These are phyloP conservation scores for Chironex yamaguchii DNA, from an alignment of 30 jellyfish, hydroid and myxozoan genomes.

Conservation along the genomic window DNA sequence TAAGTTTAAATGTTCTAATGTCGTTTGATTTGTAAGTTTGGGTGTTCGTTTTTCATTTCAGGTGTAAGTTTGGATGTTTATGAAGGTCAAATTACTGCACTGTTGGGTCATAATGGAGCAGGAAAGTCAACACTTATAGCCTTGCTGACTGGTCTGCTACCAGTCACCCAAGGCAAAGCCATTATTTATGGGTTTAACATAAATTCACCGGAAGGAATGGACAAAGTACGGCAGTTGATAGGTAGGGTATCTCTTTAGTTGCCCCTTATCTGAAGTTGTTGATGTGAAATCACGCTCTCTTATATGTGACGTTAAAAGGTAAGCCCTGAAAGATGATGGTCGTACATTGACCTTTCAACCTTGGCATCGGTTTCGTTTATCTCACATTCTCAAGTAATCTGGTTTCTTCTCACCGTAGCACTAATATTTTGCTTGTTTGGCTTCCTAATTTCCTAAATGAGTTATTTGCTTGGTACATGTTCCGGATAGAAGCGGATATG, in stretches of 20 bases:
- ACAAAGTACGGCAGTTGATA: constrained; percentile 70
- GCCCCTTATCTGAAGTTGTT: background rate
- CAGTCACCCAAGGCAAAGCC: constrained; percentile 76
- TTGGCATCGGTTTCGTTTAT: too few species aligned
- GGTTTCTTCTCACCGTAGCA: too few species aligned
- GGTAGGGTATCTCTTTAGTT: constrained; percentile 29
- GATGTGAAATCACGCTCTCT: background rate
- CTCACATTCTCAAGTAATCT: too few species aligned
- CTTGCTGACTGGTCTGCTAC: constrained; percentile 88
- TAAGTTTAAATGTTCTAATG: background rate
- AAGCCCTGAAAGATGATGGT: too few species aligned
- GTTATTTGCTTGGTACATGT: too few species aligned
- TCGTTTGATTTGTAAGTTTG: background rate
- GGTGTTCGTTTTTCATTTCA: background rate
- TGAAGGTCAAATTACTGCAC: constrained; percentile 93
- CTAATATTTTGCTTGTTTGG: too few species aligned
- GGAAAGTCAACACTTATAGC: constrained; percentile 89
- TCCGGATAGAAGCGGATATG: too few species aligned
- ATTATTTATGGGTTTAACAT: constrained; percentile 77
- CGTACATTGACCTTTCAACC: too few species aligned
- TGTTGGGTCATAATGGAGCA: constrained; percentile 95
- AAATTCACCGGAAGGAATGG: constrained; percentile 78
- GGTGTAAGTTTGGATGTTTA: constrained; percentile 88
- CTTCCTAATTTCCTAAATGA: too few species aligned
- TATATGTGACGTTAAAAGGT: background rate